Conservation (phyloP, 2,888 invertebrate genomes). For the Acrobasis suavella region DNA sequence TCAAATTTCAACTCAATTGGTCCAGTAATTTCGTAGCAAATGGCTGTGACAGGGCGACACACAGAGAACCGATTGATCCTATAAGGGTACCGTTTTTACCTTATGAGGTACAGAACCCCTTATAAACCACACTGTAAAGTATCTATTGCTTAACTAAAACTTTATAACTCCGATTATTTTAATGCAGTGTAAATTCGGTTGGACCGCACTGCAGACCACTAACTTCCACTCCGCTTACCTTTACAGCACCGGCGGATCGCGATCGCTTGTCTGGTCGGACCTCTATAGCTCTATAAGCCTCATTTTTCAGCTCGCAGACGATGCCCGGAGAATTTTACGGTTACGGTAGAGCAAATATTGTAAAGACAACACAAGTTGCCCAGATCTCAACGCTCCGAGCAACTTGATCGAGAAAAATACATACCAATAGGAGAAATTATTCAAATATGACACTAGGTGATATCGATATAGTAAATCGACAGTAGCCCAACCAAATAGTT, state of each 20-base stretch:
- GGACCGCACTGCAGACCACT: background rate
- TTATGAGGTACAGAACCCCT: no score
- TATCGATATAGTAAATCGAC: no score
- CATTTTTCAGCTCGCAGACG: conserved; percentile 14
- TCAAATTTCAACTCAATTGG: no score
- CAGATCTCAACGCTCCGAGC: background rate
- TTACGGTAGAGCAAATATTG: background rate
- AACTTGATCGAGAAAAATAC: no score
- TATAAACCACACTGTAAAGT: background rate
- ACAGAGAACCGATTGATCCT: no score
- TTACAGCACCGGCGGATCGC: background rate
- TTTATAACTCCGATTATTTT: background rate
- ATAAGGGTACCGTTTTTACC: no score
- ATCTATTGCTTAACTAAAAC: background rate
- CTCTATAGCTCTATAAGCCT: conserved; percentile 12
- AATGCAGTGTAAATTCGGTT: background rate
- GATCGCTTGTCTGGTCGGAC: background rate
- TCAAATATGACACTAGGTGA: no score
- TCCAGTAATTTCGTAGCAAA: no score
- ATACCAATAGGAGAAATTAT: no score
- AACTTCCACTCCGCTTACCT: conserved; percentile 3
- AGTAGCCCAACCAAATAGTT: no score
- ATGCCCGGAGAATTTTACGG: conserved; percentile 5
- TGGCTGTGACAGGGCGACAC: no score
- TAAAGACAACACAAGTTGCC: background rate